Conservation (phyloP, 2,888 invertebrate genomes). For the Pachycephus smyrnensis region DNA sequence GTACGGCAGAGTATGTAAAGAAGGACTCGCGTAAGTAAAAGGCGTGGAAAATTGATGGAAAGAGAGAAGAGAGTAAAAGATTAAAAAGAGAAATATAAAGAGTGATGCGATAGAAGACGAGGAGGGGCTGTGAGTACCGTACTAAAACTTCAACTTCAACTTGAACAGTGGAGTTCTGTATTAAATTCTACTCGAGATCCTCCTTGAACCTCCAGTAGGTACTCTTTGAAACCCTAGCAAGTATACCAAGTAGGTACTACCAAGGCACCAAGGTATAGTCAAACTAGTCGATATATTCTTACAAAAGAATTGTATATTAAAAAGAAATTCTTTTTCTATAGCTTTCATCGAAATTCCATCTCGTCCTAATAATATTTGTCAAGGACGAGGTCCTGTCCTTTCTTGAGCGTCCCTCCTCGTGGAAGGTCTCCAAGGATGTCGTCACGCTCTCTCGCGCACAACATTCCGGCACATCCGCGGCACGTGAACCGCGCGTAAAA, state of each 20-base stretch:
- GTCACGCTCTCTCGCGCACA: slow-evolving; percentile 30
- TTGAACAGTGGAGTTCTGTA: slow-evolving; percentile 7
- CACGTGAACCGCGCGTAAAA: slow-evolving; percentile 30
- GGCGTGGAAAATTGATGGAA: no score
- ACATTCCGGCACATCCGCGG: slow-evolving; percentile 24
- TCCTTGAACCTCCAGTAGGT: slow-evolving; percentile 19
- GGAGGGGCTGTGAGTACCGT: slow-evolving; percentile 22
- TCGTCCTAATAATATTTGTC: not conserved
- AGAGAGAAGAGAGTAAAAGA: not conserved
- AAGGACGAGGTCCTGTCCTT: not conserved
- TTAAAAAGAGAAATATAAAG: not conserved
- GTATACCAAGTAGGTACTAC: not conserved
- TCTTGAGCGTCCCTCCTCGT: not conserved
- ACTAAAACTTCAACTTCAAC: slow-evolving; percentile 2
- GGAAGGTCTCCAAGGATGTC: not conserved
- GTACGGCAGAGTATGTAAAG: not conserved
- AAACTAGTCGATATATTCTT: not conserved
- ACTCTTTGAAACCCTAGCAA: not conserved
- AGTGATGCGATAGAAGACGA: not conserved
- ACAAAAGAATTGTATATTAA: not conserved
- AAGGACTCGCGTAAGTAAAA: no score
- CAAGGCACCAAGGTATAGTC: no score
- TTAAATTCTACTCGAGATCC: slow-evolving; percentile 27
- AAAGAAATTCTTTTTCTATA: no score
- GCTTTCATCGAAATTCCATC: not conserved